Base-by-base conservation (phyloP, 2,113 vertebrate genomes). In the Hiodon tergisus region DNA sequence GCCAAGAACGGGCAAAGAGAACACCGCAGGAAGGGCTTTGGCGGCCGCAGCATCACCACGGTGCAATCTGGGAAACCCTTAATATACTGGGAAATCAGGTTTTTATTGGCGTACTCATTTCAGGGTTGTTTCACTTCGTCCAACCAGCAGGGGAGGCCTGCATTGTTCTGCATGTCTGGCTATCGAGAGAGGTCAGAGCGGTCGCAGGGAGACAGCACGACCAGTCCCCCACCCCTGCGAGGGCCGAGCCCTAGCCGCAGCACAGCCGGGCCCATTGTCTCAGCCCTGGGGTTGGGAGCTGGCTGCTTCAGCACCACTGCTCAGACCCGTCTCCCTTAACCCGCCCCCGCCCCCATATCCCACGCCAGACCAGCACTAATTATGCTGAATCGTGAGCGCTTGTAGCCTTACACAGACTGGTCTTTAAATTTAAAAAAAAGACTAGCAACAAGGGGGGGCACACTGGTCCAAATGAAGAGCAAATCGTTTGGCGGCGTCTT, bases 301-400 rank as follows among this genome's bases (percentile, higher is more conserved):
- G 86, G 79, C 85, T 81, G 86, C 87, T 50, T 50, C 6, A 6
- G 50, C 87, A 87, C 80, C 55, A 89, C 80, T 89, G 85, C 89
- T 84, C 81, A 77, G 81, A 83, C 79, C 87, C 75, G 83, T 85
- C 85, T 61, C 48, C n/a, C 0, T 50, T n/a, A 70, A 16, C n/a
- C 52, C 52, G 16, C n/a, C 6, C 16, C 9, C 52, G 5, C 1
- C 17, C 31, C 4, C 65, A 48, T 17, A 5, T 83, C 85, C 88
- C 83, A 88, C 88, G 89, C 82, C 89, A 92, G 89, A 89, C 90
- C 90, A 88, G 79, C 79, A 87, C 87, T 91, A 88, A 92, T 92
- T 92, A 91, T 90, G 88, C 88, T 90, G 89, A 91, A 91, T 91
- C 91, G 88, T 87, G 83, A 87, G 90, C 89, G 91, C 89, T 91